phyloP scores from a whole-genome alignment of 2,888 invertebrate species.

The Agrotis exclamationis region DNA sequence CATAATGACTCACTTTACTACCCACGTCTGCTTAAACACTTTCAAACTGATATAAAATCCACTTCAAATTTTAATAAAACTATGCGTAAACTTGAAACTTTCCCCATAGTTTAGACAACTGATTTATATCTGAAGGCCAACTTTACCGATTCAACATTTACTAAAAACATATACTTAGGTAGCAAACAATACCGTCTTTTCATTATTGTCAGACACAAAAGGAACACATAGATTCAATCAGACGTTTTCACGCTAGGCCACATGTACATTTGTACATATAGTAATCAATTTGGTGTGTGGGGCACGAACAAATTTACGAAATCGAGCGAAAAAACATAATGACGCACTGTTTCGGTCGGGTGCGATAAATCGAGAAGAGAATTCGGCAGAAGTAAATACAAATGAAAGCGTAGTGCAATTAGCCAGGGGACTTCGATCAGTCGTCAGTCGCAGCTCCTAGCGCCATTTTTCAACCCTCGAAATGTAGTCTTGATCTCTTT shows the following conservation, averaged over 20 bases:
- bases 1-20: slow-evolving; percentile 51
- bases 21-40: slow-evolving; percentile 40
- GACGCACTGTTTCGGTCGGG: slow-evolving; percentile 61
- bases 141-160: slow-evolving; percentile 26
- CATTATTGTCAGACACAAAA: slow-evolving; percentile 54
- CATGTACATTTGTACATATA: slow-evolving; percentile 57
- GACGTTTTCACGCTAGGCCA: slow-evolving; percentile 61
- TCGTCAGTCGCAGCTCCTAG: slow-evolving; percentile 33
- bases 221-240: slow-evolving; percentile 65
- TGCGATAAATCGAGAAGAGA: slow-evolving; percentile 62
- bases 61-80: slow-evolving; percentile 45
- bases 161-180: slow-evolving; percentile 22
- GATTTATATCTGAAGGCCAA: slow-evolving; percentile 41
- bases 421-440: slow-evolving; percentile 36
- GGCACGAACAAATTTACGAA: slow-evolving; percentile 64
- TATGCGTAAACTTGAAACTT: slow-evolving; percentile 14
- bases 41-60: slow-evolving; percentile 42
- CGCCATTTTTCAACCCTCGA: slow-evolving; percentile 48
- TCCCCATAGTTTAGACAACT: slow-evolving; percentile 15
- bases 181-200: slow-evolving; percentile 37
- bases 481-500: slow-evolving; percentile 9
- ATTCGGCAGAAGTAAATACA: slow-evolving; percentile 54
- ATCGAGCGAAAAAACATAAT: slow-evolving; percentile 74
- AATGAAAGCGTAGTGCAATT: slow-evolving; percentile 53
- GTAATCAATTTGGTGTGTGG: slow-evolving; percentile 71